These are phyloP conservation scores for Lepus townsendii DNA, from an alignment of 2,797 vertebrate genomes.

Conservation along the genomic window DNA sequence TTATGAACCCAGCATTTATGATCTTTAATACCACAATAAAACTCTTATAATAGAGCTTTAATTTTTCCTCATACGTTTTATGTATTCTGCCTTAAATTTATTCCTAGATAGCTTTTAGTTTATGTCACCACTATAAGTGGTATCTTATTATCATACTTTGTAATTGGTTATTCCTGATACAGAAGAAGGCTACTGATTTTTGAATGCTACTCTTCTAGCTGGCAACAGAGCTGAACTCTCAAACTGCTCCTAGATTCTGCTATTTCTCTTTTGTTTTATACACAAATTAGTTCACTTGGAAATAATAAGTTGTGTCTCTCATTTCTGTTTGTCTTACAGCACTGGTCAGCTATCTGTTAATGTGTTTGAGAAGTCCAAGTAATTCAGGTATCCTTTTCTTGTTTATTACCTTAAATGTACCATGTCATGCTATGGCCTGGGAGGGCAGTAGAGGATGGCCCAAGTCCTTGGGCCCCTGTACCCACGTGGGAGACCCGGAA, in stretches of 20 bases:
- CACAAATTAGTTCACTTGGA: constrained; percentile 16
- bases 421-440: too few relatives aligned
- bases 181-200: constrained; percentile 62
- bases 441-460: too few relatives aligned
- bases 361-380: neutral
- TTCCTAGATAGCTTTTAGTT: constrained; percentile 48
- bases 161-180: constrained; percentile 42
- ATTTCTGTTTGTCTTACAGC: neutral
- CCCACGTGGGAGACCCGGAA: too few relatives aligned
- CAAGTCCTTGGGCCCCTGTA: too few relatives aligned
- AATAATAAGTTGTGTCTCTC: neutral
- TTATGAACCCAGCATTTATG: constrained; percentile 45
- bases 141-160: constrained; percentile 53
- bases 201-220: neutral
- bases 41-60: constrained; percentile 56
- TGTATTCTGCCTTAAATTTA: constrained; percentile 55
- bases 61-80: constrained; percentile 69
- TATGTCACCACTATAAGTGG: constrained; percentile 54
- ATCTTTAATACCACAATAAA: constrained; percentile 55
- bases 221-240: neutral
- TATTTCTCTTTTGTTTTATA: constrained; percentile 5
- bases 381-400: neutral
- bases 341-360: neutral
- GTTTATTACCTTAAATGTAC: neutral
- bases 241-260: neutral